Percentiles rank a stretch among this genome's conserved stretches.
Evolutionary conservation across 92 coral and sea anemone species (phyloP).

Genomic region (Epizoanthus fatuus): DNA sequence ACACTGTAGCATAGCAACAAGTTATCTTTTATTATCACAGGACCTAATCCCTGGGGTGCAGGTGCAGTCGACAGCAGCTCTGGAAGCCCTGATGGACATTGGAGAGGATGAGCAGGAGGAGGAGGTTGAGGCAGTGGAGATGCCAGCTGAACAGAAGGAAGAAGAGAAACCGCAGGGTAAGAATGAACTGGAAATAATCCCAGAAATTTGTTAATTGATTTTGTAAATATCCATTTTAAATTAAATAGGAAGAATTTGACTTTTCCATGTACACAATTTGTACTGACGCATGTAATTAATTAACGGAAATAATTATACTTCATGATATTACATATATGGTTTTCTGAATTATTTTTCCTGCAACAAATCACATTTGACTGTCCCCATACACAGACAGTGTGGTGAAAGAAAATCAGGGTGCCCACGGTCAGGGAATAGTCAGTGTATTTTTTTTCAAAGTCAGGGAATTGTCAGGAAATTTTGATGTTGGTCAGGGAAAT

Average conservation of each 20-base stretch:
- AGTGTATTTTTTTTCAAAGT: too few relatives aligned
- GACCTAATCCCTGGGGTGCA: conserved; percentile 97
- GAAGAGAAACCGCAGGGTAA: conserved; percentile 58
- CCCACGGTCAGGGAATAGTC: too few relatives aligned
- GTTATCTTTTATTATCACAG: conserved; percentile 25
- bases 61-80: conserved; percentile 92
- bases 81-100: conserved; percentile 98
- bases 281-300: too few relatives aligned
- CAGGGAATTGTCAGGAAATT: too few relatives aligned
- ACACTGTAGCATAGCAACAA: not conserved
- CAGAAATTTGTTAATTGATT: not conserved
- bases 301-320: too few relatives aligned
- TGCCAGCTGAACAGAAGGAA: conserved; percentile 51
- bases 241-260: not conserved
- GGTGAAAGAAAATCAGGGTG: too few relatives aligned
- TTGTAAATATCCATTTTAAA: not conserved
- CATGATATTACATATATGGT: too few relatives aligned
- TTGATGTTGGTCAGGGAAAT: too few relatives aligned
- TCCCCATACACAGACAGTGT: too few relatives aligned
- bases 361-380: too few relatives aligned
- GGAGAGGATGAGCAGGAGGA: conserved; percentile 95
- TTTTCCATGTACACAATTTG: too few relatives aligned
- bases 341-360: too few relatives aligned
- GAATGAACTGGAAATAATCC: not conserved
- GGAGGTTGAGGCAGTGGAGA: conserved; percentile 69